Base-by-base conservation (phyloP, 2,113 vertebrate species). In the Vireo altiloquus region DNA sequence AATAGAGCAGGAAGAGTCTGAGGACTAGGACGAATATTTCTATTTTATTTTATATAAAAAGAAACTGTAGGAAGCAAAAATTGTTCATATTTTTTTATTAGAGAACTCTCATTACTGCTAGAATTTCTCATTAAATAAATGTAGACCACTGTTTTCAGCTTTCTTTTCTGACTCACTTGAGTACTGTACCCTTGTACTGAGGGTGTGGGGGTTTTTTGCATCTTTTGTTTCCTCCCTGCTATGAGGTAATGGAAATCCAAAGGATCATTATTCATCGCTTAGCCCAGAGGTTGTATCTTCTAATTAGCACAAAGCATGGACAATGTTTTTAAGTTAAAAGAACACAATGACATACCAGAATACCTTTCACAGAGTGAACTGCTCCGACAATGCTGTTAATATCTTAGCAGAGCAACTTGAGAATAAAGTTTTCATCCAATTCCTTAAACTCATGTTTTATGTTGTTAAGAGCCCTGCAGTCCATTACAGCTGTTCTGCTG, bases 291-390 rank as follows among this genome's bases (percentile, higher is more conserved):
- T 52, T 59, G 56, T 83, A n/a, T 86, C 33, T 91, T 92, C 88
- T 96, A 91, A 60, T 93, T 88, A 74, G 65, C 42, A 44, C 19
- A 59, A 82, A 24, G 39, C 37, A 40, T 37, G 35, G 59, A 76
- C 46, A 90, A 6, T 80, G 79, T 68, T 89, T 69, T 20, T 22
- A 91, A 89, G 72, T 59, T 74, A 63, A 91, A 91, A 77, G 72
- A 94, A 39, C 22, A 46, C 33, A 24, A 3, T 86, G 89, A 46
- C 12, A 33, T 92, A 89, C 92, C 31, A 40, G 80, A 77, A 70
- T 37, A 56, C 33, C 70, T 61, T 61, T 74, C 31, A 57, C 59
- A 89, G 65, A n/a, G 16, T 69, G 33, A 53, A 64, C 27, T 90
- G 11, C 92, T 96, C 31, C 53, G 59, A 69, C 72, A 60, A 24